These are phyloP conservation scores for Megaustenia siamemsis DNA, from an alignment of 2,888 invertebrate genomes.

Conservation along the genomic window DNA sequence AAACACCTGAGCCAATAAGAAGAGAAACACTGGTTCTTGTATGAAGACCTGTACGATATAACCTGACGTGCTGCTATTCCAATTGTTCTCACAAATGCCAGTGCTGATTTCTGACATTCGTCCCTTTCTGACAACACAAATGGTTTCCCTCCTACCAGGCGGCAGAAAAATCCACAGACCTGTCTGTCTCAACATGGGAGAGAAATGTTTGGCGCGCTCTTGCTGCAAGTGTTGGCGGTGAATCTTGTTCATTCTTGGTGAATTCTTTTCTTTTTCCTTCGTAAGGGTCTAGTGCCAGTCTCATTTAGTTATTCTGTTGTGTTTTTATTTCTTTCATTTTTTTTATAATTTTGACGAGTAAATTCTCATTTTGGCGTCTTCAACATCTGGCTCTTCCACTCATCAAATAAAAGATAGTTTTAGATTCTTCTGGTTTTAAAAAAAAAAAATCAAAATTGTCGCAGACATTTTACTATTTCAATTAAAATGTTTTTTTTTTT, in stretches of 20 bases:
- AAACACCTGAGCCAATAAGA: too few relatives aligned
- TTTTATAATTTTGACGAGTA: too few relatives aligned
- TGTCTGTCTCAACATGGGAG: neutral
- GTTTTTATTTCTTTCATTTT: too few relatives aligned
- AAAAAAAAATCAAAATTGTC: too few relatives aligned
- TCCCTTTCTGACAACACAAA: slow-evolving; percentile 9
- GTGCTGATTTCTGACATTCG: slow-evolving; percentile 20
- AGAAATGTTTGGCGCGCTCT: slow-evolving; percentile 4
- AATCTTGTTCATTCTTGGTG: neutral
- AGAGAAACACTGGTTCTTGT: neutral
- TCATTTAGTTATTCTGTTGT: too few relatives aligned
- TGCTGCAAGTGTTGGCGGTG: neutral
- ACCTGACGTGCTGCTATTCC: slow-evolving; percentile 11
- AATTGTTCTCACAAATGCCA: slow-evolving; percentile 17
- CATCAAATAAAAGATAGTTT: too few relatives aligned
- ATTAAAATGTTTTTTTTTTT: too few relatives aligned
- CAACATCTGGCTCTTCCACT: too few relatives aligned
- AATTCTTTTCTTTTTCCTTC: neutral
- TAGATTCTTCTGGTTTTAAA: too few relatives aligned
- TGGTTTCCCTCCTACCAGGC: slow-evolving; percentile 22
- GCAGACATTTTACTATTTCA: too few relatives aligned
- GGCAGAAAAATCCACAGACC: neutral
- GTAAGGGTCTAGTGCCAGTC: neutral
- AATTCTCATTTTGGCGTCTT: too few relatives aligned
- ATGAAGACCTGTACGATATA: neutral